These are phyloP conservation scores for Phenacoccus solenopsis DNA, from an alignment of 1,140 invertebrate genomes.

Conservation along the genomic window DNA sequence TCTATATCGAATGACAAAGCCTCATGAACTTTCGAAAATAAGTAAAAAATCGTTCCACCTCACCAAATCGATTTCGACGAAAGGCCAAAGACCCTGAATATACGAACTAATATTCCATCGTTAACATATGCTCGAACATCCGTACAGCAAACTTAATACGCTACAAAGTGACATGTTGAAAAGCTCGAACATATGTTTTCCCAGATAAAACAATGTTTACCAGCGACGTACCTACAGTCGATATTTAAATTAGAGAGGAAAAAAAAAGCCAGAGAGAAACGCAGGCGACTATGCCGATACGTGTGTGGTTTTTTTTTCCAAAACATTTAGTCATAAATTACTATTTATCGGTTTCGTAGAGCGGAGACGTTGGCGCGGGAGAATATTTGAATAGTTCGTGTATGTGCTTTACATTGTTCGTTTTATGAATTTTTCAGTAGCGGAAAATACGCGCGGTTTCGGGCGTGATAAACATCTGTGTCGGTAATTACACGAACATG, in stretches of 20 bases:
- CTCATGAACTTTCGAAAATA: no score
- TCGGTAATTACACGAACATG: neutral
- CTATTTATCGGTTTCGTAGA: neutral
- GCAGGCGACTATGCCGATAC: neutral
- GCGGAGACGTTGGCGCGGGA: no score
- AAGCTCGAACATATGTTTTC: conserved; percentile 8
- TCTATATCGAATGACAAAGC: no score
- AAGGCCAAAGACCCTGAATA: neutral
- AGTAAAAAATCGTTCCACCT: no score
- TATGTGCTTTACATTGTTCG: neutral
- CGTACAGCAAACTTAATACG: neutral
- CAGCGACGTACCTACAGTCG: neutral
- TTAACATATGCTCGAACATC: neutral
- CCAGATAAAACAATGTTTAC: neutral
- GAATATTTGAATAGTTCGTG: neutral
- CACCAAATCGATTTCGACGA: no score
- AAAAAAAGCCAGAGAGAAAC: neutral
- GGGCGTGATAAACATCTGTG: neutral
- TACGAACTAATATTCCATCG: no score
- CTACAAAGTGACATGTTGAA: neutral
- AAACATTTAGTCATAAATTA: neutral
- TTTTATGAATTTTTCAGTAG: neutral
- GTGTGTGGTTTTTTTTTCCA: neutral
- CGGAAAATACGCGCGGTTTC: neutral
- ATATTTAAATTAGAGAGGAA: conserved; percentile 11